These are phyloP conservation scores for Kryphioiulus occultus DNA, from an alignment of 2,888 invertebrate species.

Conservation along the genomic window DNA sequence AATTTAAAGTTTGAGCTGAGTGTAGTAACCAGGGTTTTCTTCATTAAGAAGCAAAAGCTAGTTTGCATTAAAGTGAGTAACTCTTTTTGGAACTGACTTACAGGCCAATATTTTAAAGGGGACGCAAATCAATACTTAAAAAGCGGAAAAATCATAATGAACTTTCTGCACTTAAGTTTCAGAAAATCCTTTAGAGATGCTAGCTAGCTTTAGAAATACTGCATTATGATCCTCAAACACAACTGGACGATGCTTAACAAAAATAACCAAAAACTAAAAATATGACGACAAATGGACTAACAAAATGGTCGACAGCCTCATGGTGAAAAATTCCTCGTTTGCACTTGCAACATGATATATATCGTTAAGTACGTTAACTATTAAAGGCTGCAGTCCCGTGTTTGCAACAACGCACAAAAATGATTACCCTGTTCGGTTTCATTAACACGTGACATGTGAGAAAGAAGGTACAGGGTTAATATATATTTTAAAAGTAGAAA, in stretches of 20 bases:
- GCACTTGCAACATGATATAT: constrained; percentile 49
- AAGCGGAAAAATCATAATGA: background rate
- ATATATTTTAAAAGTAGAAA: constrained; percentile 47
- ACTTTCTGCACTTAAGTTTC: background rate
- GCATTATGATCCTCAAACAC: background rate
- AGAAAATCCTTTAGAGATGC: constrained; percentile 12
- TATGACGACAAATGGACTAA: constrained; percentile 33
- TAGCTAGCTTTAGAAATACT: background rate
- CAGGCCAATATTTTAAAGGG: background rate
- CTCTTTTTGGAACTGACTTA: background rate
- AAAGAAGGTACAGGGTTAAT: constrained; percentile 47
- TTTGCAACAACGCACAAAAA: constrained; percentile 49
- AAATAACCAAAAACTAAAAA: background rate
- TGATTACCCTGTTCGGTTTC: constrained; percentile 50
- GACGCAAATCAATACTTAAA: background rate
- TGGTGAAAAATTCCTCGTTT: constrained; percentile 45
- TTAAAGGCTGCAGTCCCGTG: constrained; percentile 49
- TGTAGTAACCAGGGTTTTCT: background rate
- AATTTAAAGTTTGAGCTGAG: background rate
- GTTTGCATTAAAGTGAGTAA: background rate
- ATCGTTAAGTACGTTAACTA: constrained; percentile 39
- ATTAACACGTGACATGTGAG: constrained; percentile 48
- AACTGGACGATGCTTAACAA: constrained; percentile 11
- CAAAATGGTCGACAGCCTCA: constrained; percentile 42
- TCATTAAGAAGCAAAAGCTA: background rate